Base-by-base conservation (phyloP, 2,888 invertebrate genomes). In the Drosophila emarginata region DNA sequence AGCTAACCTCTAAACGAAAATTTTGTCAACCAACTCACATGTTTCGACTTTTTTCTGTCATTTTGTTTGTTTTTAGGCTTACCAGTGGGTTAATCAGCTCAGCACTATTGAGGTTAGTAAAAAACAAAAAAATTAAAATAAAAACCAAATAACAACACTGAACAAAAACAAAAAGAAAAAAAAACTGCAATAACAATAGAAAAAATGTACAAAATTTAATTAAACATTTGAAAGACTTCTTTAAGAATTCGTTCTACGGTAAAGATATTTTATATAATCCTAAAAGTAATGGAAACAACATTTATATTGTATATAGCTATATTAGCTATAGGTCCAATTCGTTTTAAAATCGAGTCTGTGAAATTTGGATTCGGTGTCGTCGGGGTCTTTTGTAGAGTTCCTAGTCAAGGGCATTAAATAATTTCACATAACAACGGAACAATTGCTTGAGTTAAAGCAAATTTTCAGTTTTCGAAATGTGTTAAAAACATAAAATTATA, bases 61-160 rank as follows among this genome's bases (percentile, higher is more conserved):
- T 57, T 77, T 77, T 78, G 64, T 57, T 69, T 80, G 77, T 69
- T 77, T 77, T 74, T 80, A 77, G 80, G 77, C 77, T 77, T 80
- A 77, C 77, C 77, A 80, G 80, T 77, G 77, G 80, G 77, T 80
- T 70, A 77, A 77, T 77, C 80, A 77, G 74, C 74, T 80, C 70
- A 77, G 60, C 77, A 74, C 69, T 64, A 77, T 80, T 45, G 77
- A 80, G 77, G 80, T 77, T 80, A 80, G 80, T 77, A 80, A 53
- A 64, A 28, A 54, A 21, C 7, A 67, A 28, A 53, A 57, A 58
- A 51, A 39, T 37, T 14, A 26, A 18, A 45, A 21, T 21, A 45
- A 32, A 32, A 9, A 32, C 11, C 9, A 2, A 45, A 45, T 45
- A 45, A 40, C 15, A 40, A 18, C 18, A 45, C 15, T 11, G 2